Percentiles rank a stretch among this genome's conserved stretches.
Evolutionary conservation across 2,888 invertebrate genomes (phyloP).

Genomic region (Drosophila setosimentum): DNA sequence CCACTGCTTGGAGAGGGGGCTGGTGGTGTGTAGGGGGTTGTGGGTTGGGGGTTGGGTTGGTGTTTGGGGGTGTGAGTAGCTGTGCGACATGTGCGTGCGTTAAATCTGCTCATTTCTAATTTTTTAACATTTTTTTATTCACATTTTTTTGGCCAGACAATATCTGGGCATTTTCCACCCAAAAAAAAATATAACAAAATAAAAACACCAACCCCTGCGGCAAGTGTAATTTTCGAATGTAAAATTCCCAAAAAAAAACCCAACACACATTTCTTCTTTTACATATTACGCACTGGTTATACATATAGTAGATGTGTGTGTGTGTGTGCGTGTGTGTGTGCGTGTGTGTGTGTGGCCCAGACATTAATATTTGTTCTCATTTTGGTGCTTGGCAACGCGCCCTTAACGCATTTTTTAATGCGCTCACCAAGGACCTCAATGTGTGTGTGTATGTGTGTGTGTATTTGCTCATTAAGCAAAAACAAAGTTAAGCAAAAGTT

Average conservation of each 20-base stretch:
- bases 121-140: constrained; percentile 60
- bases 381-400: constrained; percentile 70
- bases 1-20: constrained; percentile 17
- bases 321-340: constrained; percentile 17
- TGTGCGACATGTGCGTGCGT: constrained; percentile 72
- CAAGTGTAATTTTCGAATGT: constrained; percentile 67
- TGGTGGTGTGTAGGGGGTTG: not conserved
- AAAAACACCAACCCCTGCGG: constrained; percentile 68
- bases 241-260: constrained; percentile 20
- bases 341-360: constrained; percentile 64
- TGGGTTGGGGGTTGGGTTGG: constrained; percentile 1
- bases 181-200: constrained; percentile 34
- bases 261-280: constrained; percentile 47
- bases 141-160: constrained; percentile 48
- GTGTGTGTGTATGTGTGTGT: constrained; percentile 36
- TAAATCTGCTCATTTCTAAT: constrained; percentile 68
- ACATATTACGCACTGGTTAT: constrained; percentile 52
- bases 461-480: constrained; percentile 83
- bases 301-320: constrained; percentile 17
- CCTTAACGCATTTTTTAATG: constrained; percentile 78
- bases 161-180: constrained; percentile 55
- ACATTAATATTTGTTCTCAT: constrained; percentile 78
- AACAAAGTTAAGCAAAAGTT: constrained; percentile 80
- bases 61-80: constrained; percentile 16
- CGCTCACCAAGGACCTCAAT: constrained; percentile 44